Conservation (phyloP, 2,888 invertebrate species). For the Disparrhopalites patrizii region DNA sequence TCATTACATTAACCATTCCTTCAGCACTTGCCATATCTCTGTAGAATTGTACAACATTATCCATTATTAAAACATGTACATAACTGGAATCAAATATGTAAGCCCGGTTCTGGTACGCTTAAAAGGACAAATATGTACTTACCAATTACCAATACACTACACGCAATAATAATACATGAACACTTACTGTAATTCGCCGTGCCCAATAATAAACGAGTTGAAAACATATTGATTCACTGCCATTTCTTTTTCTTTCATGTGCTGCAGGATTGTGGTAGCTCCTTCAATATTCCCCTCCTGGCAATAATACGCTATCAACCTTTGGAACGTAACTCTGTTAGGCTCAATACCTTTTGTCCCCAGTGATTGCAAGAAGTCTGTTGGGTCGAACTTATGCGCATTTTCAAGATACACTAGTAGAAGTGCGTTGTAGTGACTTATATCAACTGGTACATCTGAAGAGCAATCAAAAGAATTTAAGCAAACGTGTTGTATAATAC, state of each 20-base stretch:
- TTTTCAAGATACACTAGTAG: conserved; percentile 81
- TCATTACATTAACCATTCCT: conserved; percentile 74
- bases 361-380: conserved; percentile 69
- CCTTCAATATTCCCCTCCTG: conserved; percentile 80
- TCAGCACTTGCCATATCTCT: conserved; percentile 78
- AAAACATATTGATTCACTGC: conserved; percentile 78
- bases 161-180: background rate
- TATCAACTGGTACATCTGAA: conserved; percentile 69
- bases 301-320: conserved; percentile 76
- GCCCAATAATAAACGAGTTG: conserved; percentile 79
- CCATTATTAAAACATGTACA: no score
- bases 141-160: no score
- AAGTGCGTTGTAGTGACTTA: conserved; percentile 83
- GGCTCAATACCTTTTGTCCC: conserved; percentile 73
- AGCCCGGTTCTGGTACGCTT: no score
- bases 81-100: no score
- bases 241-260: conserved; percentile 73
- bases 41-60: no score
- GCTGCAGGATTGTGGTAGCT: conserved; percentile 77
- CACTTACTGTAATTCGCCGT: conserved; percentile 66
- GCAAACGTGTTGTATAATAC: no score
- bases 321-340: conserved; percentile 81
- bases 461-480: no score
- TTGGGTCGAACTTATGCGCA: conserved; percentile 74
- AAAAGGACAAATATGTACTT: no score